These are phyloP conservation scores for Nipponia nippon DNA, from an alignment of 2,113 vertebrate genomes.

Conservation along the genomic window DNA sequence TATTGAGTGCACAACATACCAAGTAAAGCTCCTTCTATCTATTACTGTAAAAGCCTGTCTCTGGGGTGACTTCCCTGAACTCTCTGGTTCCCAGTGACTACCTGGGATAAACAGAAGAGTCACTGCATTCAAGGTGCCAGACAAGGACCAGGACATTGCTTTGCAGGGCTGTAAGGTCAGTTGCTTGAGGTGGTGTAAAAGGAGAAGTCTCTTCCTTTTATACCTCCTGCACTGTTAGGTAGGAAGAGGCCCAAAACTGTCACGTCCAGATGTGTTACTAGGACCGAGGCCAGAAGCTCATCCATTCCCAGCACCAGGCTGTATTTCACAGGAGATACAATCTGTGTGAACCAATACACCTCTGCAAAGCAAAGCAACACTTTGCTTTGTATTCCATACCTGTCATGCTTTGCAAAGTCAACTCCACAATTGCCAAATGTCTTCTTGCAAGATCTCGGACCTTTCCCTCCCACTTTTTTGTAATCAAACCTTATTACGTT, in stretches of 20 bases:
- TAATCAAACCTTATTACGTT: background rate
- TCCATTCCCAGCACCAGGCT: background rate
- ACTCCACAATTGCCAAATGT: background rate
- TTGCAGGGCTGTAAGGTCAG: background rate
- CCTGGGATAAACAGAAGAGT: background rate
- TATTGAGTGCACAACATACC: background rate
- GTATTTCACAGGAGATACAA: conserved; percentile 27
- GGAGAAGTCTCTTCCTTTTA: background rate
- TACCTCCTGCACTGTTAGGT: background rate
- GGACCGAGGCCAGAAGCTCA: background rate
- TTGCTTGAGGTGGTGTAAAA: background rate
- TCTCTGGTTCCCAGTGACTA: background rate
- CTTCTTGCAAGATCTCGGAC: background rate
- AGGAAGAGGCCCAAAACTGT: background rate
- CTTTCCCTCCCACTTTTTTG: background rate
- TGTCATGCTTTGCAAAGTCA: background rate
- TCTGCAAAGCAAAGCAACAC: background rate
- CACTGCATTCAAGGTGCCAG: background rate
- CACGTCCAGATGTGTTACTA: background rate
- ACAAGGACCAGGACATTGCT: background rate
- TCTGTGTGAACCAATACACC: conserved; percentile 18
- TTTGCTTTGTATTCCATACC: background rate
- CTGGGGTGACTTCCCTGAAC: background rate
- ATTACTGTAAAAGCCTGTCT: background rate
- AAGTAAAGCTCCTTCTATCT: background rate